These are phyloP conservation scores for Chromis chromis DNA, from an alignment of 2,797 vertebrate genomes.

Conservation along the genomic window DNA sequence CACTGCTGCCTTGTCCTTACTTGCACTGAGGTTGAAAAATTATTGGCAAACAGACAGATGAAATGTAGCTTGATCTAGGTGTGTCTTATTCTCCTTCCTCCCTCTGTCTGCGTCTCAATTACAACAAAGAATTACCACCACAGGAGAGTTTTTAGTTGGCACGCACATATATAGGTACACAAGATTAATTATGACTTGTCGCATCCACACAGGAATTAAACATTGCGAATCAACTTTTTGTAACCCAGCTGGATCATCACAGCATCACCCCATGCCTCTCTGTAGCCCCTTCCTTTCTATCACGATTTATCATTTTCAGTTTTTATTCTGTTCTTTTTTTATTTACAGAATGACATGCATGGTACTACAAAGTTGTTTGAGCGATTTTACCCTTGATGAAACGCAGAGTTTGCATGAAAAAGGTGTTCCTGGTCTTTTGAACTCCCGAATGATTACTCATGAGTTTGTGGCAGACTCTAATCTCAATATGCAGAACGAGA, in stretches of 20 bases:
- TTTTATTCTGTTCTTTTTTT: neutral
- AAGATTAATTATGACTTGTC: conserved; percentile 52
- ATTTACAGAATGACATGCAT: conserved; percentile 16
- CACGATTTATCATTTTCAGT: neutral
- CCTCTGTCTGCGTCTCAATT: conserved; percentile 41
- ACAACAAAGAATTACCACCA: conserved; percentile 56
- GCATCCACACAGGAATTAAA: conserved; percentile 38
- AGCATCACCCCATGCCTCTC: neutral
- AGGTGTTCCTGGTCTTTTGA: conserved; percentile 30
- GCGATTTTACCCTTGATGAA: conserved; percentile 28
- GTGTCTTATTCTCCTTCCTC: neutral
- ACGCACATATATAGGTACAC: neutral
- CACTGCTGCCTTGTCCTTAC: conserved; percentile 32
- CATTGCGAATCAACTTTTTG: conserved; percentile 20
- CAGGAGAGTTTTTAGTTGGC: conserved; percentile 26
- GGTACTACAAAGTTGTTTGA: conserved; percentile 13
- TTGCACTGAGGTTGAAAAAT: conserved; percentile 38
- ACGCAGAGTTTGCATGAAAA: conserved; percentile 14
- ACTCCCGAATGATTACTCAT: conserved; percentile 32
- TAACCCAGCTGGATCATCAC: conserved; percentile 26
- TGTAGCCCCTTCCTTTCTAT: neutral
- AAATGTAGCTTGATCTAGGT: conserved; percentile 38
- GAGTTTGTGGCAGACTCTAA: conserved; percentile 32
- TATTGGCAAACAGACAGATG: conserved; percentile 44
- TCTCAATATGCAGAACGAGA: conserved; percentile 32